Conservation (phyloP, 2,888 invertebrate species). For the Parascotia fuliginaria region DNA sequence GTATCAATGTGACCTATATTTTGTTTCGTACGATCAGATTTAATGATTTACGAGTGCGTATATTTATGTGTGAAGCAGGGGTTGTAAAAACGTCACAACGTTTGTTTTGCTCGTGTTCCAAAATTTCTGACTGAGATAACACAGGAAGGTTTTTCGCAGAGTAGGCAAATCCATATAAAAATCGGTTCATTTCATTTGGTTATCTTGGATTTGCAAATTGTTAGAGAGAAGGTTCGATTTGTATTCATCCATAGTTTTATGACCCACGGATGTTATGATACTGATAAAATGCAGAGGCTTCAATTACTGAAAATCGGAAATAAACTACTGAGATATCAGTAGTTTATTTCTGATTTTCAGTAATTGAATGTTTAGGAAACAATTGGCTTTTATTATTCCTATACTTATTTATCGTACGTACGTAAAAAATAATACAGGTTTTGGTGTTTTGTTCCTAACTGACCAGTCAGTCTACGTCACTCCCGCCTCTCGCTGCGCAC, state of each 20-base stretch:
- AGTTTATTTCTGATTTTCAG: background rate
- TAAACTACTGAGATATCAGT: too few species aligned
- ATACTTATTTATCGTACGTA: background rate
- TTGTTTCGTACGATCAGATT: slow-evolving; percentile 23
- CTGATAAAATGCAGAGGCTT: slow-evolving; percentile 1
- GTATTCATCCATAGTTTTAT: slow-evolving; percentile 4
- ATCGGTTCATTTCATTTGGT: slow-evolving; percentile 10
- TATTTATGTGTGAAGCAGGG: slow-evolving; percentile 27
- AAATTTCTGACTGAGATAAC: slow-evolving; percentile 25
- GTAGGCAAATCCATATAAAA: slow-evolving; percentile 12
- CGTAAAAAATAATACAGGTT: too few species aligned
- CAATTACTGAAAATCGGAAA: too few species aligned
- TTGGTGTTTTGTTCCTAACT: too few species aligned
- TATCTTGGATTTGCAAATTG: slow-evolving; percentile 15
- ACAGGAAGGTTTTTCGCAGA: slow-evolving; percentile 18
- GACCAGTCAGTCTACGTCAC: too few species aligned
- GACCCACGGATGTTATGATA: slow-evolving; percentile 4
- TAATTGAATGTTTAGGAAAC: background rate
- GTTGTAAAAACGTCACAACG: slow-evolving; percentile 28
- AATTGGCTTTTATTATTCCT: background rate
- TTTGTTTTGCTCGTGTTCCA: slow-evolving; percentile 26
- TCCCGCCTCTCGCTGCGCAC: too few species aligned
- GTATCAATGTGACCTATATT: slow-evolving; percentile 18
- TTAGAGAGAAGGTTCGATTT: slow-evolving; percentile 5
- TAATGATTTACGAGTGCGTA: slow-evolving; percentile 34